Percentiles rank a stretch among this genome's conserved stretches.
Conservation (phyloP, 2,888 invertebrate species). For the Platycnemis pennipes region DNA sequence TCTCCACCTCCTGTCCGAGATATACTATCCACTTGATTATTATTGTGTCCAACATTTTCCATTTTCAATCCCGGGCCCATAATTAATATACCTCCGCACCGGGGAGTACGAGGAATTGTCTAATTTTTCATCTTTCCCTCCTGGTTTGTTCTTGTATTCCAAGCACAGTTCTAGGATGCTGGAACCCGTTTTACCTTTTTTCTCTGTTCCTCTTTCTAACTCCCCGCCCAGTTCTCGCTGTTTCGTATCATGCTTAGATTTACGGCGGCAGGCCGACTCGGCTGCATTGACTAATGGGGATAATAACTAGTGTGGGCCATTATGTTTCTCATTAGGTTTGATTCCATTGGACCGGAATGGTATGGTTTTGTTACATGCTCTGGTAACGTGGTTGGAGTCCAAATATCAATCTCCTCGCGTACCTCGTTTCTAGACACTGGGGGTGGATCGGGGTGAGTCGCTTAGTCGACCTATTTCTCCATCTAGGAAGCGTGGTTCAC, state of each 20-base stretch:
- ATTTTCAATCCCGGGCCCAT: neutral
- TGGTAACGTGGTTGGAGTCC: neutral
- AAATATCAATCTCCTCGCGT: neutral
- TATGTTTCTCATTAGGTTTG: neutral
- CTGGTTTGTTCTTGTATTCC: neutral
- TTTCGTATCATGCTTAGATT: neutral
- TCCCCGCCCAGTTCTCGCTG: neutral
- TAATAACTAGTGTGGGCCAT: constrained; percentile 7
- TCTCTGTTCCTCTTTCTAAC: neutral
- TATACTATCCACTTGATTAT: neutral
- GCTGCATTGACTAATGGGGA: neutral
- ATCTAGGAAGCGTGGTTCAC: neutral
- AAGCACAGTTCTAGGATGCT: neutral
- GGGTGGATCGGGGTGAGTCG: neutral
- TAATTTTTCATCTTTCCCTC: constrained; percentile 12
- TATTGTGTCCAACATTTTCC: neutral
- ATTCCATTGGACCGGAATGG: neutral
- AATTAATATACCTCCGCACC: neutral
- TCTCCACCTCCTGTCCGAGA: neutral
- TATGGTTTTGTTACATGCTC: neutral
- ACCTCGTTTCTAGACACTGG: neutral
- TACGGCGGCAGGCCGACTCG: neutral
- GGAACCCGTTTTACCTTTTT: neutral
- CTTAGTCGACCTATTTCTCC: neutral
- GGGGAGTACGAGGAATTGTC: neutral